These are phyloP conservation scores for Chrysolina americana DNA, from an alignment of 2,888 invertebrate genomes.

Conservation along the genomic window DNA sequence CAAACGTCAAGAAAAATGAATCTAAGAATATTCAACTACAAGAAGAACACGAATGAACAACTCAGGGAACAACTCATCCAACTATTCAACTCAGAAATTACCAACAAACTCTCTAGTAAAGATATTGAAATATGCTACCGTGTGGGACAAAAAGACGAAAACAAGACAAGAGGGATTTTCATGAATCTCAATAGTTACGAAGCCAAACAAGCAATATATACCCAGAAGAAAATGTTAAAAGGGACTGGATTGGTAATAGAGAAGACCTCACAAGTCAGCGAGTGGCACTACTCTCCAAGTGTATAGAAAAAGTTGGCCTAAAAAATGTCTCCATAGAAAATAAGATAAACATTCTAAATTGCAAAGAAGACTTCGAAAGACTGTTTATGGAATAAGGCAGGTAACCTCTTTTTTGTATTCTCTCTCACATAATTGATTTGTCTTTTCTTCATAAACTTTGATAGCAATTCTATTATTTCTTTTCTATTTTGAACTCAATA, in stretches of 20 bases:
- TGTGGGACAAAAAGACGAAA: no score
- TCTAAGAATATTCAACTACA: conserved; percentile 14
- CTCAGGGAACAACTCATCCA: conserved; percentile 10
- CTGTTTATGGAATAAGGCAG: neutral
- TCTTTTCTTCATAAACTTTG: no score
- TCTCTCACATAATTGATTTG: no score
- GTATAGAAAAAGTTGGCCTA: conserved; percentile 3
- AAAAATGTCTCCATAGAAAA: neutral
- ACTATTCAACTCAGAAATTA: conserved; percentile 12
- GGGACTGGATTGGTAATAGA: conserved; percentile 17
- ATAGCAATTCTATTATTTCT: no score
- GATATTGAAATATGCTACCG: neutral
- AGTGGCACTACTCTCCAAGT: conserved; percentile 13
- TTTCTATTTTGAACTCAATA: no score
- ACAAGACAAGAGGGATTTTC: no score
- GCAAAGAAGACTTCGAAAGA: conserved; percentile 8
- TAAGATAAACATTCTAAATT: conserved; percentile 2
- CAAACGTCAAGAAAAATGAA: conserved; percentile 6
- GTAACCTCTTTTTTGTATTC: no score
- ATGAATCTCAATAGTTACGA: no score
- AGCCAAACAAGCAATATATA: conserved; percentile 4
- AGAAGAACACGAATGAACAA: conserved; percentile 4
- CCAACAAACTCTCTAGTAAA: neutral
- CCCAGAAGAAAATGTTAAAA: conserved; percentile 6
- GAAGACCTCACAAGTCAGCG: conserved; percentile 15